Evolutionary conservation across 1,140 invertebrate species (phyloP).

Genomic region (Drosophila nigrodunni): DNA sequence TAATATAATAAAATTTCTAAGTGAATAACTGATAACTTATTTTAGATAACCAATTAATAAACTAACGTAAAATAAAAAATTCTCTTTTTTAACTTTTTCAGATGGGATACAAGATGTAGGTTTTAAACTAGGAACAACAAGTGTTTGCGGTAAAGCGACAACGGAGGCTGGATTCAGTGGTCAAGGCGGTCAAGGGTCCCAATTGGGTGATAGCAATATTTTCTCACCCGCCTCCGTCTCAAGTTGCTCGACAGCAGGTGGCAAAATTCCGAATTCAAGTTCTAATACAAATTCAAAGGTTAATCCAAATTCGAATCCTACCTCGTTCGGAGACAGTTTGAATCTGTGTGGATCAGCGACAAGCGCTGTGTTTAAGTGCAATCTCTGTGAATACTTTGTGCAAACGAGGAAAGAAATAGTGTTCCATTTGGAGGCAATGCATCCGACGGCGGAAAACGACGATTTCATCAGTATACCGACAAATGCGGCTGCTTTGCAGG

Average conservation of each 20-base stretch:
- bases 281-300: not conserved
- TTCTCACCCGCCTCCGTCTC: constrained; percentile 58
- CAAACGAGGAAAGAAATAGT: constrained; percentile 75
- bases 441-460: constrained; percentile 59
- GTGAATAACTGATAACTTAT: too few species aligned
- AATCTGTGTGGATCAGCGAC: not conserved
- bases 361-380: constrained; percentile 76
- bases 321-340: not conserved
- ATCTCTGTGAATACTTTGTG: constrained; percentile 78
- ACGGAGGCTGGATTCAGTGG: constrained; percentile 27
- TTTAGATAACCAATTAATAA: too few species aligned
- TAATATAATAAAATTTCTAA: too few species aligned
- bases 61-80: too few species aligned
- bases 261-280: constrained; percentile 27
- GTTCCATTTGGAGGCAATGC: constrained; percentile 61
- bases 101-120: constrained; percentile 42
- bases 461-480: constrained; percentile 78
- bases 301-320: not conserved
- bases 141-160: not conserved
- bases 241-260: constrained; percentile 52
- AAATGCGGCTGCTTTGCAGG: constrained; percentile 73
- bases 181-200: constrained; percentile 2
- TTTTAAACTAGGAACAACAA: constrained; percentile 30
- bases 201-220: constrained; percentile 45
- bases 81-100: constrained; percentile 25